Base-by-base conservation (phyloP, 1,140 invertebrate species). In the Lepidostoma basale region DNA sequence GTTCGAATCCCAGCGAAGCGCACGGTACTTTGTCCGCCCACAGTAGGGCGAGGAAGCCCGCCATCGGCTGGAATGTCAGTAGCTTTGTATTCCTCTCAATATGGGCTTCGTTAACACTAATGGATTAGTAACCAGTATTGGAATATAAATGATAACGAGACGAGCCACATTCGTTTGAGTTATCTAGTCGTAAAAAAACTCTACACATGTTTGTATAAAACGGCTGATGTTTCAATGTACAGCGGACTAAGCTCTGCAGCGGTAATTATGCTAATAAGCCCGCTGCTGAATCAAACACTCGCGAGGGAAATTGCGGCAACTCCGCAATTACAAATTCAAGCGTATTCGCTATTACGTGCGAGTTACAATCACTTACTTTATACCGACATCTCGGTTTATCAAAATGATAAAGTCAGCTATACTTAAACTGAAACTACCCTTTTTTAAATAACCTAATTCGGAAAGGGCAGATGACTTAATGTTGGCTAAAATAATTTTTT, bases 91-190 rank as follows among this genome's bases (percentile, higher is more conserved):
- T 67, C 58, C 45, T 68, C 59, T 64, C 59, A 67, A 62, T 52
- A 54, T 62, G 56, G 62, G 49, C 69, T 71, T 71, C 65, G 69
- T 71, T 67, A 71, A 71, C 69, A 71, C 65, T 67, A 71, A 71
- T 71, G 69, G 69, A 71, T 67, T 71, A 67, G 64, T 71, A 62
- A 71, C 69, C 69, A 49, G 65, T 67, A 71, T 68, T 59, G 39
- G 49, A 60, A 64, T 66, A 60, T 54, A 54, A 64, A 59, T 58
- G 69, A 71, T 71, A 71, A 67, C 63, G 18, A 64, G 45, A 30
- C 52, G 52, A 30, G 28, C 47, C 39, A 65, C 68, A 66, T 66
- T 62, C 60, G 66, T 70, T 70, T 66, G 58, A 60, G 66, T 70
- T 70, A 70, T 70, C 68, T 58, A 65, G 54, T 70, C 52, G 58